These are phyloP conservation scores for Tipula vernalis DNA, from an alignment of 2,888 invertebrate species.

Conservation along the genomic window DNA sequence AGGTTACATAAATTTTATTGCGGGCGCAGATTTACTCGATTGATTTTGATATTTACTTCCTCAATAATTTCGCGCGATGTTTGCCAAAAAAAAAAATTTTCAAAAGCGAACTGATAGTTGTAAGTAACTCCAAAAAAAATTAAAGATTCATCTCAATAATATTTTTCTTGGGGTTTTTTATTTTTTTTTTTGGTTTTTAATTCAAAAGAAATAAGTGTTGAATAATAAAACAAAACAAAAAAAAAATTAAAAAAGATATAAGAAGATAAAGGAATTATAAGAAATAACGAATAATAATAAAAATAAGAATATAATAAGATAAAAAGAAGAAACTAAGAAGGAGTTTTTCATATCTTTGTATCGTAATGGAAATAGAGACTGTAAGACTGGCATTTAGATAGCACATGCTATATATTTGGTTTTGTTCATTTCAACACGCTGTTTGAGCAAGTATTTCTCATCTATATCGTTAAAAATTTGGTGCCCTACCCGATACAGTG, in stretches of 20 bases:
- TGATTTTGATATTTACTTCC: background rate
- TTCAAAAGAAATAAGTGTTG: slow-evolving; percentile 6
- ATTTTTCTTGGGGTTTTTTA: background rate
- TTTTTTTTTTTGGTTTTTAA: background rate
- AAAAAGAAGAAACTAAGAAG: slow-evolving; percentile 15
- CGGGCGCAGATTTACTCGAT: background rate
- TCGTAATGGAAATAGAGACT: slow-evolving; percentile 40
- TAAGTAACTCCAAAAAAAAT: background rate
- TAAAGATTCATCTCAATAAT: background rate
- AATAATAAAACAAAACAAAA: background rate
- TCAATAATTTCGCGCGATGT: background rate
- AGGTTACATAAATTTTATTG: background rate
- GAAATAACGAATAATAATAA: slow-evolving; percentile 10
- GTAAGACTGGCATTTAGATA: slow-evolving; percentile 30
- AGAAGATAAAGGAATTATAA: slow-evolving; percentile 8
- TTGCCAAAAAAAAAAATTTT: background rate
- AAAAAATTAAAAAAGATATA: slow-evolving; percentile 5
- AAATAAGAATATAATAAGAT: slow-evolving; percentile 7
- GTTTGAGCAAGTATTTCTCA: background rate
- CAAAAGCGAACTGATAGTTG: background rate
- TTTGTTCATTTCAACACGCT: background rate
- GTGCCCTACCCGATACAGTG: background rate
- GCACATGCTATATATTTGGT: slow-evolving; percentile 6
- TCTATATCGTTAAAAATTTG: background rate
- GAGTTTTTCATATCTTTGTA: slow-evolving; percentile 28